These are phyloP conservation scores for Eublepharis macularius DNA, from an alignment of 2,113 vertebrate genomes.

Conservation along the genomic window DNA sequence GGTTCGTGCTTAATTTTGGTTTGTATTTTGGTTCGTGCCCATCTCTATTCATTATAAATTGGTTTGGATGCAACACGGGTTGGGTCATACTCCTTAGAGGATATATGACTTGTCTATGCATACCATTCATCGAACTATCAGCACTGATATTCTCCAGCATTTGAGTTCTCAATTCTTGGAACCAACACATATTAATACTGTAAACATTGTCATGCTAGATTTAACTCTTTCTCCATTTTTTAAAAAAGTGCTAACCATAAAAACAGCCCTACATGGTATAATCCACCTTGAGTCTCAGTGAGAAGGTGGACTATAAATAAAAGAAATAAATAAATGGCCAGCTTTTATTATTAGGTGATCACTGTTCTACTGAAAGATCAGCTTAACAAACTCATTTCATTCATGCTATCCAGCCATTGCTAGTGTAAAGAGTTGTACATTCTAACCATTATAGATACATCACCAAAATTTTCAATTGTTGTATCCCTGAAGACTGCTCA, in stretches of 20 bases:
- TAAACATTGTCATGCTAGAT: too few species aligned
- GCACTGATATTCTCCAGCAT: neutral
- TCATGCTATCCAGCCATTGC: accelerated
- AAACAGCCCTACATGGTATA: too few species aligned
- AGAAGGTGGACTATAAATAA: too few species aligned
- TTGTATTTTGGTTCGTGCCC: too few species aligned
- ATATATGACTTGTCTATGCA: neutral
- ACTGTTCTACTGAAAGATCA: neutral
- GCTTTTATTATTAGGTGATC: neutral
- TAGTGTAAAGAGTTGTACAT: neutral
- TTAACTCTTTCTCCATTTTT: too few species aligned
- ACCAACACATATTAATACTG: too few species aligned
- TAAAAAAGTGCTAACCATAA: too few species aligned
- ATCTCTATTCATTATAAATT: neutral
- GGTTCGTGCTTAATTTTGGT: too few species aligned
- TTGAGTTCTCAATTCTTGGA: neutral
- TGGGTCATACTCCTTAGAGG: neutral
- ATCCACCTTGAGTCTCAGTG: too few species aligned
- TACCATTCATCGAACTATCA: neutral
- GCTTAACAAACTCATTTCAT: neutral
- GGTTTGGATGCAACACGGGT: neutral
- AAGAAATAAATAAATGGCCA: neutral
- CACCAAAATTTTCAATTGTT: neutral
- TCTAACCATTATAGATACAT: neutral
- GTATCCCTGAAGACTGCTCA: neutral